Evolutionary conservation across 2,797 vertebrate genomes (phyloP).

Genomic region (Myotis planiceps): DNA sequence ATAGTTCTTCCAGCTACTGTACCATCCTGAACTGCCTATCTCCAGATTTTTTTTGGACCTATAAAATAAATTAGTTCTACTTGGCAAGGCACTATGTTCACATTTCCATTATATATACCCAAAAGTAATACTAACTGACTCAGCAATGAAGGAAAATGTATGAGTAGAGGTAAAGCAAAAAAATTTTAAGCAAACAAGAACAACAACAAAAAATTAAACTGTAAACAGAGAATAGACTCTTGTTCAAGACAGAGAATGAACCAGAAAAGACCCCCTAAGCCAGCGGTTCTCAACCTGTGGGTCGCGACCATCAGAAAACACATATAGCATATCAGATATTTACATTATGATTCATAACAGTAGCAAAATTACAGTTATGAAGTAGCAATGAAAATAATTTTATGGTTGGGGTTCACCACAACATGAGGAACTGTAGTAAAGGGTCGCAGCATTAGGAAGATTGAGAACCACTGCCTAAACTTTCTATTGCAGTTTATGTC

Average conservation of each 20-base stretch:
- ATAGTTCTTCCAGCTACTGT: not conserved
- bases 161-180: not conserved
- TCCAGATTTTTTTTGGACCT: not conserved
- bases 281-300: too few species aligned
- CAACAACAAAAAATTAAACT: not conserved
- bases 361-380: too few species aligned
- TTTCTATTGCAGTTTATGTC: not conserved
- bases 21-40: not conserved
- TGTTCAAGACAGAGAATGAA: not conserved
- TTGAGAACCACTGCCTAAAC: too few species aligned
- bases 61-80: not conserved
- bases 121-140: not conserved
- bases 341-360: too few species aligned
- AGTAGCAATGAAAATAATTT: too few species aligned
- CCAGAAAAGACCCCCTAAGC: not conserved
- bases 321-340: too few species aligned
- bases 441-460: too few species aligned
- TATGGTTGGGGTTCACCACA: too few species aligned
- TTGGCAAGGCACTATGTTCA: not conserved
- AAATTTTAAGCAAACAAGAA: not conserved
- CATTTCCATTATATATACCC: not conserved
- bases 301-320: too few species aligned
- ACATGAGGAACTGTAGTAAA: too few species aligned
- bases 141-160: not conserved
- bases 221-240: not conserved